Evolutionary conservation across 2,113 vertebrate genomes (phyloP).

Genomic region (Charadrius vociferus): DNA sequence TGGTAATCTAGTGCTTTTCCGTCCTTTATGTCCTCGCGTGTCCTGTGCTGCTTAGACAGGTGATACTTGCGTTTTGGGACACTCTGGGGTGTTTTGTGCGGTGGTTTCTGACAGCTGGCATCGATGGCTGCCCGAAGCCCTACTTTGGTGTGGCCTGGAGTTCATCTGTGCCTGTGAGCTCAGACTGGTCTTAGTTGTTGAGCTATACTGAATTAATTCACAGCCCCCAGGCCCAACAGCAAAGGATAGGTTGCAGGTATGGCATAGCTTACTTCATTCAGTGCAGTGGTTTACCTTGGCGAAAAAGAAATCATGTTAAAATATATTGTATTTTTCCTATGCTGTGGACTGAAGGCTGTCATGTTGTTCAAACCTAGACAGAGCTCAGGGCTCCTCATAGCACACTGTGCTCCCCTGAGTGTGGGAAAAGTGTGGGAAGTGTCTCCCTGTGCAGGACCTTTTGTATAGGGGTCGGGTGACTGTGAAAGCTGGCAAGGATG

Average conservation of each 20-base stretch:
- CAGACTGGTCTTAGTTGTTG: neutral
- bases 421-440: neutral
- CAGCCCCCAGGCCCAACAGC: neutral
- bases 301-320: neutral
- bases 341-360: neutral
- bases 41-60: too few relatives aligned
- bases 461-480: neutral
- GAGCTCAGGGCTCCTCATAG: neutral
- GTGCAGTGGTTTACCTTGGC: neutral
- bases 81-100: fast-evolving
- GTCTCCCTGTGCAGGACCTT: neutral
- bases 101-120: neutral
- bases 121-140: neutral
- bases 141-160: neutral
- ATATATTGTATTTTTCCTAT: neutral
- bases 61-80: fast-evolving
- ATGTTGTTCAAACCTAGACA: neutral
- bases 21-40: fast-evolving
- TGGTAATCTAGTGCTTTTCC: neutral
- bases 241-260: neutral
- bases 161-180: neutral
- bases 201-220: neutral
- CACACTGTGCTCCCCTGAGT: neutral
- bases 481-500: neutral
- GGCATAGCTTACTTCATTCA: neutral